Base-by-base conservation (phyloP, 1,140 invertebrate species). In the Meloidogyne exigua region DNA sequence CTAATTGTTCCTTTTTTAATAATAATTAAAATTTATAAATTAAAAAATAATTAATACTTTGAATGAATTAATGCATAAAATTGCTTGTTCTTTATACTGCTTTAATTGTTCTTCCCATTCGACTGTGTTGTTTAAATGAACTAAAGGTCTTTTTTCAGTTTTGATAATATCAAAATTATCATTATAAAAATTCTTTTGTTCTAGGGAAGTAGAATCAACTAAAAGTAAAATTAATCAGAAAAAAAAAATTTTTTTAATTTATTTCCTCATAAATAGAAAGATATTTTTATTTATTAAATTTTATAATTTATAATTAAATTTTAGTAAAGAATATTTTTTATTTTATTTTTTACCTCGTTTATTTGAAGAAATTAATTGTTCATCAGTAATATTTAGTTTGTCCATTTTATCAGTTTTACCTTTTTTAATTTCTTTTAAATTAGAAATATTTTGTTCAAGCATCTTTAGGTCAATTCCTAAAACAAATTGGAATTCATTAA, bases 1-100 rank as follows among this genome's bases (percentile, higher is more conserved):
- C 74, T 44, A 75, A 68, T 75, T 75, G 74, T 42, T 75, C 74
- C 74, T 76, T n/a, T 69, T 13, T n/a, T 57, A 23, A 23, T 74
- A 32, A 32, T 57, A 42, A 39, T 39, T 71, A 36, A n/a, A 18
- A 76, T 2, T 49, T 71, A 25, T 28, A 11, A 1, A 42, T n/a
- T 12, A 62, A 32, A 11, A 26, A 28, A 25, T 23, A 32, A 21
- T 63, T 12, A n/a, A 23, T 44, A 73, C 71, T 26, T 65, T 66
- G 21, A 62, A 73, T 36, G 44, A 64, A 36, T 73, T 65, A 62
- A 73, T 28, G 36, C 21, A 25, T 21, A 63, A 36, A 42, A 42
- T 26, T 42, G 71, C 57, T 65, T 73, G 71, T 63, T 73, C 71
- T 65, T 39, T 42, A 36, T 64, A 62, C 36, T 62, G 7, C n/a